Base-by-base conservation (phyloP, 2,797 vertebrate species). In the Lacerta agilis region DNA sequence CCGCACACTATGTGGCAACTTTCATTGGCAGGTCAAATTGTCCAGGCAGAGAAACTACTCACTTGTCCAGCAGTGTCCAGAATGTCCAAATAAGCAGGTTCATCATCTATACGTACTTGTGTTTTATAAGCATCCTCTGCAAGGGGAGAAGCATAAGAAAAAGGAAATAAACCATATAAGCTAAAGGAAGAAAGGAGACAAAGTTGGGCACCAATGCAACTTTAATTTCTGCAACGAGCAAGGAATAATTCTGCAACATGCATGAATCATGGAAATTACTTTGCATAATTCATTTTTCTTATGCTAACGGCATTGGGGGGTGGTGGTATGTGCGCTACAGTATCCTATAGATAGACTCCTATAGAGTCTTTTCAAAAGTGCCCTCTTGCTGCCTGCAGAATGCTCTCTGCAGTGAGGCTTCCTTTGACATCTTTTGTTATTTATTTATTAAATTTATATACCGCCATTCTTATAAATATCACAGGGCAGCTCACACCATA, bases 91-190 rank as follows among this genome's bases (percentile, higher is more conserved):
- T 97, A 97, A 23, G 96, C 96, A 29, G 96, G 95, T 25, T 97
- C 93, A 0, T 97, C 95, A 92, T 97, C 96, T 29, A 97, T 96
- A 87, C 95, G 93, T 18, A 97, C 96, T 91, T 97, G 96, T 69
- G 97, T 97, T 93, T 97, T 97, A 90, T 97, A 97, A 66, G 97
- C 96, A 93, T 97, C 97, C 93, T 97, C 97, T 97, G 95, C 91
- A 95, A 95, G 93, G 45, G 94, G 36, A 93, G 0, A 94, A 33
- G 41, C 17, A 27, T 29, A 92, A 43, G 55, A 76, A 3, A 25
- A 82, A 75, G 38, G 73, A 75, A 82, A 87, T 8, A 15, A 43
- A 38, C 2, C 33, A 43, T 17, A n/a, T 25, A n/a, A 58, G 49
- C 33, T 55, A 33, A 71, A 71, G 29, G 29, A 0, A 43, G 41